Base-by-base conservation (phyloP, 2,797 vertebrate species). In the Sebastes steindachneri region DNA sequence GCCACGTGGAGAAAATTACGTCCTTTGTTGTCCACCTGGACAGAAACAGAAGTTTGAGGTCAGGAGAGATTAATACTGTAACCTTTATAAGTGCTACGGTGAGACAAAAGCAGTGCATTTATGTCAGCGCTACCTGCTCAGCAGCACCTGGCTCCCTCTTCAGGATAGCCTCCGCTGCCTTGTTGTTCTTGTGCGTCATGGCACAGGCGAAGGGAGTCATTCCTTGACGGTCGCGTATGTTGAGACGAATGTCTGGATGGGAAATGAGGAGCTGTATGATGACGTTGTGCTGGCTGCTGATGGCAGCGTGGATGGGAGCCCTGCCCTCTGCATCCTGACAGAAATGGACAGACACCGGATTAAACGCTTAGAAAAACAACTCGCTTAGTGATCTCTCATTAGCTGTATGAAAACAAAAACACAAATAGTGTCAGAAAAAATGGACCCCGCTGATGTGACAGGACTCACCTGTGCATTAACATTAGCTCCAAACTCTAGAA, bases 141-240 rank as follows among this genome's bases (percentile, higher is more conserved):
- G 99, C 99, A 53, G 99, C 99, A 69, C 98, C 98, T 0, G 97
- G 90, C 84, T 99, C 99, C 84, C 99, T 96, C 86, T 99, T 99
- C 11, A 99, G 91, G 87, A 99, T 99, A 9, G 98, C 97, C 87
- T 99, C 98, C 0, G 99, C 99, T 0, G 99, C 98, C 88, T 98
- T 99, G 74, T 99, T 99, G 88, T 99, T 99, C 94, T 99, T 99
- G 67, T 97, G 96, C 0, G 98, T 99, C 99, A 99, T 99, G 67
- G 98, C 99, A 19, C 99, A 99, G 57, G 98, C 98, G 12, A 99
- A 99, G 0, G 99, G 99, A 2, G 98, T 99, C 96, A 98, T 97
- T 80, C 98, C 98, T 90, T 98, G 99, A 33, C 99, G 96, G 92
- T 99, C 99, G 5, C 99, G 97, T 21, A 97, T 91, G 31, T 95